These are phyloP conservation scores for Cotesia chilonis DNA, from an alignment of 1,140 invertebrate species.

Conservation along the genomic window DNA sequence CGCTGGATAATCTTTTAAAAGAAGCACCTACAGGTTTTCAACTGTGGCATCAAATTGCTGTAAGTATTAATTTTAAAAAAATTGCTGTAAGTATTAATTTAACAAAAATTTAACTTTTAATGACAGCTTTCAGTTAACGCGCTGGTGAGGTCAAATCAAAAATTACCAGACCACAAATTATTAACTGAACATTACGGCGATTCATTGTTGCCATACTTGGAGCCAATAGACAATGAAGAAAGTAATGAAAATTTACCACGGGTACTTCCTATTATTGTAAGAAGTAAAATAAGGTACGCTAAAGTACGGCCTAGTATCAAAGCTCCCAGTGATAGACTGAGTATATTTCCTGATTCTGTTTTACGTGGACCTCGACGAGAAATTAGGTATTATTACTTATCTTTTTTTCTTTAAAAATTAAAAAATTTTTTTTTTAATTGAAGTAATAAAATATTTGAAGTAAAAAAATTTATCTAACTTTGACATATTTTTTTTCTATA, in stretches of 20 bases:
- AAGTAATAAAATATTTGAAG: neutral
- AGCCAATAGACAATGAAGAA: slow-evolving; percentile 33
- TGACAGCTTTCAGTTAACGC: slow-evolving; percentile 57
- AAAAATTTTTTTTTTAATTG: slow-evolving; percentile 38
- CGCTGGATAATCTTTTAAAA: slow-evolving; percentile 53
- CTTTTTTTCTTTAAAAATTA: neutral
- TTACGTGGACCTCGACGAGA: slow-evolving; percentile 57
- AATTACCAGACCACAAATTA: slow-evolving; percentile 48
- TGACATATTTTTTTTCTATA: no score
- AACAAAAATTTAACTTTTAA: slow-evolving; percentile 21
- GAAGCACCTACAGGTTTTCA: slow-evolving; percentile 51
- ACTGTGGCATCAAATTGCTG: slow-evolving; percentile 60
- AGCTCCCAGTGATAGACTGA: slow-evolving; percentile 53
- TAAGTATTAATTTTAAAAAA: slow-evolving; percentile 43
- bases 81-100: slow-evolving; percentile 53
- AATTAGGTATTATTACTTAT: slow-evolving; percentile 51
- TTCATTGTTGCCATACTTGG: slow-evolving; percentile 59
- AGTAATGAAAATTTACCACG: slow-evolving; percentile 39
- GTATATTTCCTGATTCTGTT: slow-evolving; percentile 59
- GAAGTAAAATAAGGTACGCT: slow-evolving; percentile 60
- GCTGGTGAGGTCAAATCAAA: slow-evolving; percentile 54
- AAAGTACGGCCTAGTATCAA: slow-evolving; percentile 49
- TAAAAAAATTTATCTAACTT: no score
- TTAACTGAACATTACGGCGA: slow-evolving; percentile 61
- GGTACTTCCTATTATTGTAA: slow-evolving; percentile 59